Evolutionary conservation across 35 echinoderm and acorn worm genomes (phyloP), one percentile per base, ranked within the genome.

Genomic region (Heliocidaris erythrogramma): DNA sequence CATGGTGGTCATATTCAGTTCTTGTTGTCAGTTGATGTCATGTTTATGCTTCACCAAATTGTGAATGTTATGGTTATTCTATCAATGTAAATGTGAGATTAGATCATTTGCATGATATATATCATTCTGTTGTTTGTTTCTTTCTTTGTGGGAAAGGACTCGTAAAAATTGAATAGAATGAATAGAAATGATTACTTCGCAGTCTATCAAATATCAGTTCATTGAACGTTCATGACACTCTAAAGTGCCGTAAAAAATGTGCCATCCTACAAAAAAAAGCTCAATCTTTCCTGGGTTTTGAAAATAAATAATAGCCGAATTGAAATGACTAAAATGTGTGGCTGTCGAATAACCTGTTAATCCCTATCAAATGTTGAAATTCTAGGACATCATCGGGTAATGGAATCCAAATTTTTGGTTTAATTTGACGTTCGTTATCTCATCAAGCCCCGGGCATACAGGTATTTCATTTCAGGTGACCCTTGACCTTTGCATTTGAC

Each of bases 371-470:
- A 89, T 47, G 47, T 48, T 42, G 87, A 89, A 47, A 32, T 47
- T 89, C 47, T 48, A 18, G 87, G 87, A 30, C 87, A 89, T 89
- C 87, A n/a, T 89, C 18, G 87, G 11, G 87, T 89, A 48, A 48
- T 89, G 32, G 31, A 89, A 89, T 48, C 31, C 31, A 13, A 89
- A 47, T 89, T 47, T 48, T 47, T 14, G 87, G 87, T 89, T 89
- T 89, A 89, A 89, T 89, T 89, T 89, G 87, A 89, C 87, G 87
- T 89, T 89, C 87, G 87, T 89, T 89, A 89, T 89, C 87, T 89
- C 87, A 89, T 89, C 87, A 89, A 89, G 87, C 87, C 87, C 87
- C 32, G 87, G 87, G 87, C 87, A 89, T 89, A 32, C 31, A 89
- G 87, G 87, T 89, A 89, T 89, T 89, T 48, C 31, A 89, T 89